phyloP scores from a whole-genome alignment of 2,113 vertebrate genomes.

The Beaufortia kweichowensis region DNA sequence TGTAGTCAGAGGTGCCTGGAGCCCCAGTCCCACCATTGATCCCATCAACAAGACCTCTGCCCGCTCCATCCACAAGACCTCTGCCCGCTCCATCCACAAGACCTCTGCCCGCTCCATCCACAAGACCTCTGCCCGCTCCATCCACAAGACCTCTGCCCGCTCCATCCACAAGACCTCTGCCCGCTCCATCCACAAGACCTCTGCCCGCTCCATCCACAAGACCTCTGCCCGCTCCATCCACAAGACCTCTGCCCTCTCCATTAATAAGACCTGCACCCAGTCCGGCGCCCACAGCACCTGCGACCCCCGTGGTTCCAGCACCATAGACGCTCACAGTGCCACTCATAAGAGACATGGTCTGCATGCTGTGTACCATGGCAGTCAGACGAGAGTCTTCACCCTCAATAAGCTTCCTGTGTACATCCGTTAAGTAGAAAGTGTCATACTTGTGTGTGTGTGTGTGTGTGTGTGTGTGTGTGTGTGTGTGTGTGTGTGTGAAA shows the following conservation, averaged over 20 bases:
- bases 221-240: conserved; percentile 14
- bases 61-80: conserved; percentile 27
- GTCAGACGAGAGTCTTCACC: conserved; percentile 73
- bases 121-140: conserved; percentile 16
- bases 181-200: conserved; percentile 15
- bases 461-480: too few species aligned
- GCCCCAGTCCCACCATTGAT: conserved; percentile 51
- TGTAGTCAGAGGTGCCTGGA: conserved; percentile 56
- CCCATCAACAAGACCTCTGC: conserved; percentile 21
- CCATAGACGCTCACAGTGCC: conserved; percentile 50
- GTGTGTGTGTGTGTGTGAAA: too few species aligned
- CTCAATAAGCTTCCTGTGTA: conserved; percentile 74
- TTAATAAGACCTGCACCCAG: too few species aligned
- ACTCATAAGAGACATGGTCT: conserved; percentile 64
- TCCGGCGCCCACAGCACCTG: not conserved
- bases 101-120: not conserved
- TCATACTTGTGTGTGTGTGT: not conserved
- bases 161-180: conserved; percentile 2
- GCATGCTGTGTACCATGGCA: conserved; percentile 61
- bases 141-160: conserved; percentile 27
- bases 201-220: conserved; percentile 25
- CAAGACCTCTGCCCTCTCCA: conserved; percentile 2
- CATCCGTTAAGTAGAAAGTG: conserved; percentile 20
- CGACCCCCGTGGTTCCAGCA: conserved; percentile 41
- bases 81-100: conserved; percentile 14